Conservation (phyloP, 2,113 vertebrate genomes). For the Callopanchax toddi region DNA sequence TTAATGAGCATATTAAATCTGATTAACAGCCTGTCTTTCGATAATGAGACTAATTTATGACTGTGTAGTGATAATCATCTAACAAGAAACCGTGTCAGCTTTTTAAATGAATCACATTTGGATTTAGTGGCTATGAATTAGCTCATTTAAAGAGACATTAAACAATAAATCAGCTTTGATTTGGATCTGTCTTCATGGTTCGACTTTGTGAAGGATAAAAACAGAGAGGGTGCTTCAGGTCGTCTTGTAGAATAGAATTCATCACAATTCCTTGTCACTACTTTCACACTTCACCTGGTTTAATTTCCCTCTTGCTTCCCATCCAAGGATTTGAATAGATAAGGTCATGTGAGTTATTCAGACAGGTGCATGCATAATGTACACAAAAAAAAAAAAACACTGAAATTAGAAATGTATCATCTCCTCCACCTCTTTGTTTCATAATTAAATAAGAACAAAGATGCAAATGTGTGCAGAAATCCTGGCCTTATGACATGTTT, state of each 20-base stretch:
- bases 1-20: slow-evolving; percentile 21
- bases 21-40: not conserved
- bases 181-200: too few species aligned
- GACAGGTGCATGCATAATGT: too few species aligned
- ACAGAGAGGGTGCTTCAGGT: slow-evolving; percentile 2
- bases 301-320: not conserved
- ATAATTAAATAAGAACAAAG: not conserved
- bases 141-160: not conserved
- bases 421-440: not conserved
- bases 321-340: slow-evolving; percentile 22
- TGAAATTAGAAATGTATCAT: not conserved
- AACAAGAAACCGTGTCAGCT: not conserved
- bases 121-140: too few species aligned
- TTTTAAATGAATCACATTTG: not conserved
- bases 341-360: not conserved
- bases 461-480: not conserved
- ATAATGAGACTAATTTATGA: not conserved
- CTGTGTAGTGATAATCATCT: too few species aligned
- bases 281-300: slow-evolving; percentile 35
- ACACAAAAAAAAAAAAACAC: too few species aligned
- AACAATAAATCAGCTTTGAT: not conserved
- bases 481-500: not conserved
- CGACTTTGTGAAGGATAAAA: not conserved
- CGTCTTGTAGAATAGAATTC: too few species aligned
- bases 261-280: slow-evolving; percentile 7